Percentiles rank a stretch among this genome's conserved stretches.
Evolutionary conservation across 92 coral and sea anemone species (phyloP).

Genomic region (Actinostola sp.): DNA sequence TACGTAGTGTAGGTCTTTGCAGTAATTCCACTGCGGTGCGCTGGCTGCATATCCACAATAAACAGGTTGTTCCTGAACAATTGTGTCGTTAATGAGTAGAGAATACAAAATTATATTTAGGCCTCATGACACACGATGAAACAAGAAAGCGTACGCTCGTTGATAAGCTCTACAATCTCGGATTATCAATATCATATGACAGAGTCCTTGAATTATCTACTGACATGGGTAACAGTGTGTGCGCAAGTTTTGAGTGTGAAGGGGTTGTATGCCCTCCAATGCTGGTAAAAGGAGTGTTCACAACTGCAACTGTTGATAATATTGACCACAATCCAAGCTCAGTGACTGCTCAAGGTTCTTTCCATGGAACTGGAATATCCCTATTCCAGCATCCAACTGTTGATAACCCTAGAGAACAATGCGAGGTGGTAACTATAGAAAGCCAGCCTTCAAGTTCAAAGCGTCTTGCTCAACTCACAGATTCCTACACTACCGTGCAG

Average conservation of each 20-base stretch:
- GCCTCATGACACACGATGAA: constrained; percentile 54
- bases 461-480: no score
- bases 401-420: constrained; percentile 55
- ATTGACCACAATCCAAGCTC: constrained; percentile 78
- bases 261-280: constrained; percentile 65
- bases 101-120: no score
- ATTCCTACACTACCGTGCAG: no score
- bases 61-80: no score
- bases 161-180: constrained; percentile 50
- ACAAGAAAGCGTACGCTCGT: constrained; percentile 57
- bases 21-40: no score
- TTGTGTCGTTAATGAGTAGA: no score
- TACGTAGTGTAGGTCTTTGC: no score
- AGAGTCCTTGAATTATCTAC: constrained; percentile 59
- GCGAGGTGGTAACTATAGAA: no score
- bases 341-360: constrained; percentile 56
- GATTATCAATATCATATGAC: constrained; percentile 67
- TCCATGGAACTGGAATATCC: constrained; percentile 69
- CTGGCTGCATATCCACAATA: no score
- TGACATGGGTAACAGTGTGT: constrained; percentile 63
- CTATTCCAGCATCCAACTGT: constrained; percentile 55
- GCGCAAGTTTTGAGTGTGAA: constrained; percentile 45
- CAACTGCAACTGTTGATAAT: constrained; percentile 70
- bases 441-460: no score
- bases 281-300: constrained; percentile 42